Conservation (phyloP, 2,113 vertebrate genomes). For the Felis chaus region DNA sequence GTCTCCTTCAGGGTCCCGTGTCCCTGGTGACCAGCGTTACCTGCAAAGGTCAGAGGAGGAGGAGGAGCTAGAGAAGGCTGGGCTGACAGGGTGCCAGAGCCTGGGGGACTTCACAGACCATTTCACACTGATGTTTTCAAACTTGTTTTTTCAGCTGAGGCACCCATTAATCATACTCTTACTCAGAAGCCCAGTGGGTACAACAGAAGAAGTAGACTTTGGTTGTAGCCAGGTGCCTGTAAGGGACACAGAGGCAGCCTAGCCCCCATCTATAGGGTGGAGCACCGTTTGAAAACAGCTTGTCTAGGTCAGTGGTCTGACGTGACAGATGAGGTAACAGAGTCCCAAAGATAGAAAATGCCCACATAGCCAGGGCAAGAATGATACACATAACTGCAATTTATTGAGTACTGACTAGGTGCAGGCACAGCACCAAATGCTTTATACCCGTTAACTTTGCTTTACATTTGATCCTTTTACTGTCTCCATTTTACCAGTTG, state of each 20-base stretch:
- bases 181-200: neutral
- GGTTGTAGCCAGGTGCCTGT: neutral
- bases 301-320: neutral
- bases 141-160: neutral
- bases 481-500: neutral
- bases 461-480: neutral
- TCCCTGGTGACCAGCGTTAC: neutral
- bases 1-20: neutral
- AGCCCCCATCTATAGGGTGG: neutral
- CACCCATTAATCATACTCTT: neutral
- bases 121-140: neutral
- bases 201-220: neutral
- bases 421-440: rapidly evolving
- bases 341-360: neutral
- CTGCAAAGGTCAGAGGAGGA: neutral
- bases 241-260: neutral
- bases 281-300: neutral
- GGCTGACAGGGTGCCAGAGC: neutral
- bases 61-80: neutral
- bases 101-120: neutral
- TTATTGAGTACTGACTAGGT: neutral
- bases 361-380: neutral
- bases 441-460: neutral
- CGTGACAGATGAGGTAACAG: neutral
- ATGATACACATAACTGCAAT: rapidly evolving